A percentile compares a stretch with the other conserved stretches of the same genome.
These are phyloP conservation scores for Gasterosteus aculeatus DNA, from an alignment of 2,113 vertebrate genomes.

Conservation along the genomic window DNA sequence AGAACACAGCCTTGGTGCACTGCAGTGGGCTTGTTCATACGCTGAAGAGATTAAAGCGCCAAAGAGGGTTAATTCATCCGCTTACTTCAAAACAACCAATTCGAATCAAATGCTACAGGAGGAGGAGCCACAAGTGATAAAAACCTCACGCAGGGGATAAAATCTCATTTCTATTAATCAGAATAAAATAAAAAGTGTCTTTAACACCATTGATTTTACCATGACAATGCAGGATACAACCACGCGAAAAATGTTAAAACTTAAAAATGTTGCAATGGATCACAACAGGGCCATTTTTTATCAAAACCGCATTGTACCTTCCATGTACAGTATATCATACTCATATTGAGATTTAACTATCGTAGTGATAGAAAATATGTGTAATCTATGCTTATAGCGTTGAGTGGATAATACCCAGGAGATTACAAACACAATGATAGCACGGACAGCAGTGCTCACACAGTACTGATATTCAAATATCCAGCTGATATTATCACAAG, in stretches of 20 bases:
- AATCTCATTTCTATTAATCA: too few species aligned
- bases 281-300: neutral
- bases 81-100: constrained; percentile 27
- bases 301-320: too few species aligned
- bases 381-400: constrained; percentile 11
- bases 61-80: constrained; percentile 28
- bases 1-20: too few species aligned
- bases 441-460: neutral
- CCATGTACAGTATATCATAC: neutral
- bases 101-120: neutral
- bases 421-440: constrained; percentile 23
- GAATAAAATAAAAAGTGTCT: neutral
- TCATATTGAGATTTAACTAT: constrained; percentile 8
- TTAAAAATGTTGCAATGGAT: constrained; percentile 1
- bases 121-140: too few species aligned
- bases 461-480: constrained; percentile 53
- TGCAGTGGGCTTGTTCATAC: neutral
- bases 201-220: constrained; percentile 18
- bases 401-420: constrained; percentile 6
- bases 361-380: neutral
- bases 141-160: too few species aligned
- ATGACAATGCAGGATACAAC: neutral
- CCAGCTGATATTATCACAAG: constrained; percentile 24
- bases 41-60: neutral
- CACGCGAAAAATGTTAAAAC: constrained; percentile 19